Percentiles rank a stretch among this genome's conserved stretches.
These are phyloP conservation scores for Cettia cetti DNA, from an alignment of 2,113 vertebrate genomes.

Conservation along the genomic window DNA sequence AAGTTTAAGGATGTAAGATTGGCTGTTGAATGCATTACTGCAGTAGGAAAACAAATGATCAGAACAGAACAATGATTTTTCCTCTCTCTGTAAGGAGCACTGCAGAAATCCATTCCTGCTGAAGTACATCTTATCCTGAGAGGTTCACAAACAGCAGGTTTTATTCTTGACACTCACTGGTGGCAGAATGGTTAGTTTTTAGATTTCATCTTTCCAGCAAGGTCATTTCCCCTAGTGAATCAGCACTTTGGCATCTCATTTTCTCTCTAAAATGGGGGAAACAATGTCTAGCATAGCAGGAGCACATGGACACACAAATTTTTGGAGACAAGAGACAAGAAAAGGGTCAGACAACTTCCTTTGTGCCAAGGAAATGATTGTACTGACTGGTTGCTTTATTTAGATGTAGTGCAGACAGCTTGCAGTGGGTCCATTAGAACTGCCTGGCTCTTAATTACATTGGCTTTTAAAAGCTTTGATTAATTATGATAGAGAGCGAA, in stretches of 20 bases:
- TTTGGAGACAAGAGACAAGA: not conserved
- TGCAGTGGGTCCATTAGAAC: not conserved
- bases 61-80: not conserved
- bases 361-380: not conserved
- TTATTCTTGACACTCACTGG: not conserved
- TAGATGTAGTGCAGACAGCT: not conserved
- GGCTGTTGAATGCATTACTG: not conserved
- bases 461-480: constrained; percentile 28
- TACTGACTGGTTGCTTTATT: not conserved
- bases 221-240: not conserved
- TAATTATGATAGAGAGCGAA: not conserved
- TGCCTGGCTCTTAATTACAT: constrained; percentile 2
- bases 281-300: not conserved
- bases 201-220: constrained; percentile 9
- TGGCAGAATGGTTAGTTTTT: not conserved
- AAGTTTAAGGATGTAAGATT: not conserved
- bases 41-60: not conserved
- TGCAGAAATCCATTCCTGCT: not conserved
- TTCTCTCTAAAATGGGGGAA: not conserved
- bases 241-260: not conserved
- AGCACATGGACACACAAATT: not conserved
- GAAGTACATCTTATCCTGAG: not conserved
- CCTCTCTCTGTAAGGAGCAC: not conserved
- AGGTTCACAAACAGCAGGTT: constrained; percentile 4
- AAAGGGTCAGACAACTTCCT: not conserved